Conservation (phyloP, 1,140 invertebrate genomes). For the Papilio aristodemus region DNA sequence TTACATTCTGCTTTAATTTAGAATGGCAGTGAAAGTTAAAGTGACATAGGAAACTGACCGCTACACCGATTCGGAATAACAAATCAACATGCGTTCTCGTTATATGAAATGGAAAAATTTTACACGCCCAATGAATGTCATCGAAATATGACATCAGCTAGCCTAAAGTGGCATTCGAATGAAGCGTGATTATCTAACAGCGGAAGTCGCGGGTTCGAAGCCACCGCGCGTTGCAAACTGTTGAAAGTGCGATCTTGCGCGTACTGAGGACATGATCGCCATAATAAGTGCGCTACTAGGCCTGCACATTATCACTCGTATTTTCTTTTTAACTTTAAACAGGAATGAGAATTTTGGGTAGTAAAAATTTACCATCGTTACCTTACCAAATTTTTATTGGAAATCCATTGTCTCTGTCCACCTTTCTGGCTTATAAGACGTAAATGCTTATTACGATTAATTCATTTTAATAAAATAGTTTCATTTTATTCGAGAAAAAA, state of each 20-base stretch:
- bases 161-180: slow-evolving; percentile 20
- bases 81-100: slow-evolving; percentile 4
- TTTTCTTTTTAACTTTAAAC: too few relatives aligned
- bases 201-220: slow-evolving; percentile 50
- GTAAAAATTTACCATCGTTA: not conserved
- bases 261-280: slow-evolving; percentile 35
- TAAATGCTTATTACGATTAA: too few relatives aligned
- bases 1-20: not conserved
- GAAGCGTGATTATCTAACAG: slow-evolving; percentile 42
- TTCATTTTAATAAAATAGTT: too few relatives aligned
- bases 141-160: slow-evolving; percentile 36
- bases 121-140: slow-evolving; percentile 19
- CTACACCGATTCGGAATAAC: not conserved
- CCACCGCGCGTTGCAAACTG: slow-evolving; percentile 35
- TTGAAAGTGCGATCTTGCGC: slow-evolving; percentile 46
- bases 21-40: slow-evolving; percentile 12
- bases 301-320: too few relatives aligned
- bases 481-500: too few relatives aligned
- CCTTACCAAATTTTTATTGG: too few relatives aligned
- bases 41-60: not conserved
- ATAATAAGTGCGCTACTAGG: slow-evolving; percentile 40
- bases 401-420: too few relatives aligned
- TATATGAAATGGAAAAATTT: slow-evolving; percentile 30
- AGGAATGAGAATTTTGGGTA: not conserved
- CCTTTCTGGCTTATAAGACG: too few relatives aligned